Base-by-base conservation (phyloP, 2,888 invertebrate species). In the Bugula neritina region DNA sequence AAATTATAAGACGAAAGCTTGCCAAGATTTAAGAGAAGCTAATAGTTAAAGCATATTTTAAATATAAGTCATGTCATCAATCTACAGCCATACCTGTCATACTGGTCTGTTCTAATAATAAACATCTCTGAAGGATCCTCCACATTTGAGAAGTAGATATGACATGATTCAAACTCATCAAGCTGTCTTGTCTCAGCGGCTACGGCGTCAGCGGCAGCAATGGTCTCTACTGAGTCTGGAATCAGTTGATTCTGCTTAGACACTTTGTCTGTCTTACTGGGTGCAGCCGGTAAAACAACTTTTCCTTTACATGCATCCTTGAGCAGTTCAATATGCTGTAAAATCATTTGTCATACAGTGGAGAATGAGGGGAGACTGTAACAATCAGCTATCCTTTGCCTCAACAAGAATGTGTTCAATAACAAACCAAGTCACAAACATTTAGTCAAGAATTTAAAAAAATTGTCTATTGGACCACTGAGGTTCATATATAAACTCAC, bases 301-400 rank as follows among this genome's bases (percentile, higher is more conserved):
- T 73, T 72, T 21, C 74, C 75, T 31, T 78, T 76, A 74, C 87
- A 88, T 17, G 89, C 79, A 69, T 85, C 79, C 73, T 85, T 80
- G 69, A 90, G 79, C 55, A 83, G 82, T 0, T 78, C 55, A 29
- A 90, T 78, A 77, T 89, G 89, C 21, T 74, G 72, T 23, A 55
- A 55, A 55, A 55, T 17, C 5, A 5, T 43, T 43, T 43, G 43
- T 5, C 10, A 10, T 43, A 43, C 43, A 43, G n/a, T n/a, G n/a
- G n/a, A n/a, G n/a, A n/a, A n/a, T n/a, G n/a, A n/a, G n/a, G n/a
- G n/a, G n/a, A n/a, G n/a, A n/a, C n/a, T n/a, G n/a, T n/a, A n/a
- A n/a, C n/a, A n/a, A n/a, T n/a, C n/a, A n/a, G n/a, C n/a, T n/a
- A n/a, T n/a, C n/a, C n/a, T n/a, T n/a, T n/a, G n/a, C n/a, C n/a